Evolutionary conservation across 2,888 invertebrate genomes (phyloP).

Genomic region (Drosophila buzzatii): DNA sequence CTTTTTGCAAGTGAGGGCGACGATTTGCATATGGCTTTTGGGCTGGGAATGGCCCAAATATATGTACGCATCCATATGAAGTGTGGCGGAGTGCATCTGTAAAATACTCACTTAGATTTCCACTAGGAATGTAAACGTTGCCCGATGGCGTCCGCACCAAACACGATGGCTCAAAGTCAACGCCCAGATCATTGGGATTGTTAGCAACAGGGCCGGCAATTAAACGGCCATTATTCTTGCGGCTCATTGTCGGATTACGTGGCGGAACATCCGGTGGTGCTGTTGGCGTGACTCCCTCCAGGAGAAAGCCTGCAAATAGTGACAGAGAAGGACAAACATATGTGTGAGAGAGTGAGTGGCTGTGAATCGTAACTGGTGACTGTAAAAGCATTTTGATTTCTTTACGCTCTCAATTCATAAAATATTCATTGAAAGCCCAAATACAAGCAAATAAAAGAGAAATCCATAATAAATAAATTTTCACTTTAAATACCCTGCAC

Average conservation of each 20-base stretch:
- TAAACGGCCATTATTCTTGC: constrained; percentile 95
- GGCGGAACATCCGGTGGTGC: constrained; percentile 95
- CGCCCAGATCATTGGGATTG: constrained; percentile 90
- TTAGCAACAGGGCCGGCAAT: constrained; percentile 88
- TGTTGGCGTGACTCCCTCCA: constrained; percentile 90
- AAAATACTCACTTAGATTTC: constrained; percentile 87
- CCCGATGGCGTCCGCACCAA: constrained; percentile 96
- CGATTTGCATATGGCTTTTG: constrained; percentile 62
- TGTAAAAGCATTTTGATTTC: constrained; percentile 16
- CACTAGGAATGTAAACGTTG: constrained; percentile 96
- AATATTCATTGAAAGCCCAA: constrained; percentile 36
- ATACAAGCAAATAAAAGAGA: neutral
- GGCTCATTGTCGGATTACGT: constrained; percentile 95
- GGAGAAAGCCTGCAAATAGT: constrained; percentile 91
- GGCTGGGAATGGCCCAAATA: constrained; percentile 7
- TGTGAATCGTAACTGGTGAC: constrained; percentile 6
- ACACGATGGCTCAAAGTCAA: constrained; percentile 95
- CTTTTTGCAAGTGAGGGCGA: constrained; percentile 37
- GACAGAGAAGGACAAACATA: constrained; percentile 17
- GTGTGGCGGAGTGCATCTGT: constrained; percentile 21
- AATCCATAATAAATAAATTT: constrained; percentile 3
- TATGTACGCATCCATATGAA: neutral
- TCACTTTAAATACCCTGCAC: neutral
- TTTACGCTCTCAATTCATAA: constrained; percentile 21
- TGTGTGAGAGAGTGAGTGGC: neutral